Percentiles rank a stretch among this genome's conserved stretches.
Conservation (phyloP, 2,888 invertebrate genomes). For the Heliconius charithonia region DNA sequence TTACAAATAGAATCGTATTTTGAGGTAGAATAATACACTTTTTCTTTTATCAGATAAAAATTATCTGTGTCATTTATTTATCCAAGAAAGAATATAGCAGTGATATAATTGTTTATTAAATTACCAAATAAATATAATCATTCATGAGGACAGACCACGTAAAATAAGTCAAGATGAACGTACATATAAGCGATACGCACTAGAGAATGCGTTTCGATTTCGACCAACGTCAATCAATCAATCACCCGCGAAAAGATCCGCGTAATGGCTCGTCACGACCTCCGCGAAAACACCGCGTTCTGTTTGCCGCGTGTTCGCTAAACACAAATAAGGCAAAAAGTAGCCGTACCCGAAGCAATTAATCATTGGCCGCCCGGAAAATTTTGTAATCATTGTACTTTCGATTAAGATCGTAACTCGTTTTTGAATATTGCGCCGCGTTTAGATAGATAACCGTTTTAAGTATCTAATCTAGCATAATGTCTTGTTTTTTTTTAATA, state of each 20-base stretch:
- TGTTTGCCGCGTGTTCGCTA: constrained; percentile 68
- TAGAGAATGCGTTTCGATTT: constrained; percentile 48
- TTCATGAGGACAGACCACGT: not conserved
- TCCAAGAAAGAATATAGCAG: too few relatives aligned
- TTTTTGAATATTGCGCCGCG: constrained; percentile 1
- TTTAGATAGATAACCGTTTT: not conserved
- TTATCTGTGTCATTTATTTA: too few relatives aligned
- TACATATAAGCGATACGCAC: not conserved
- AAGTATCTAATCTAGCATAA: not conserved
- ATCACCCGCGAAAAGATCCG: constrained; percentile 73
- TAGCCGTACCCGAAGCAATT: constrained; percentile 65
- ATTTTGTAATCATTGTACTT: constrained; percentile 46
- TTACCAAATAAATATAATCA: too few relatives aligned
- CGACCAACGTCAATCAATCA: constrained; percentile 69
- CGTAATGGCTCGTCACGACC: constrained; percentile 70
- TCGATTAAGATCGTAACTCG: constrained; percentile 40
- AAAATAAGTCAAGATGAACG: not conserved
- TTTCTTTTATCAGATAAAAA: too few relatives aligned
- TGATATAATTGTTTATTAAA: too few relatives aligned
- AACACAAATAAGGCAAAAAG: constrained; percentile 70
- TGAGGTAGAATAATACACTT: too few relatives aligned
- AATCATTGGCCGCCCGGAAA: constrained; percentile 63
- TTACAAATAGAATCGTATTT: not conserved
- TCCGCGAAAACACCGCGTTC: constrained; percentile 63
- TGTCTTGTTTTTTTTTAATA: not conserved